Conservation (phyloP, 2,888 invertebrate genomes). For the Hypercompe scribonia region DNA sequence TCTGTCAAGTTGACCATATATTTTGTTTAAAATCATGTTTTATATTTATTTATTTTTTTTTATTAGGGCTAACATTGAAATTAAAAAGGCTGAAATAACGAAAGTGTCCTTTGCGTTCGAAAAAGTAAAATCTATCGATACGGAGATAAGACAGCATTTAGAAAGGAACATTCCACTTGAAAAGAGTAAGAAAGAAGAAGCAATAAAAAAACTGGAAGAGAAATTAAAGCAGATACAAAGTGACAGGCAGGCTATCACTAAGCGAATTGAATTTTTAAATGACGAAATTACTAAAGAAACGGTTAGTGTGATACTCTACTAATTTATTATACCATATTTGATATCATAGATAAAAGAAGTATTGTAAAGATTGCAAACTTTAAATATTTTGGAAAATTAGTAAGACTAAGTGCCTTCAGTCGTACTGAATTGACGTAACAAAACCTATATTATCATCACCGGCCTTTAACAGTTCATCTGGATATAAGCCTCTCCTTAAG, state of each 20-base stretch:
- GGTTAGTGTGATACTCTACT: too few relatives aligned
- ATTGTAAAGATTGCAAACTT: too few relatives aligned
- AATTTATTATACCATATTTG: too few relatives aligned
- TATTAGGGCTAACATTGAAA: slow-evolving; percentile 73
- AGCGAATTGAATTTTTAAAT: slow-evolving; percentile 85
- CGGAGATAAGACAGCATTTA: slow-evolving; percentile 86
- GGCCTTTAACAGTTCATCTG: too few relatives aligned
- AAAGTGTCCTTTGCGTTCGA: slow-evolving; percentile 76
- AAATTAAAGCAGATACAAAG: slow-evolving; percentile 79
- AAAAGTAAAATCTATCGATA: slow-evolving; percentile 84
- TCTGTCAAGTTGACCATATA: not conserved
- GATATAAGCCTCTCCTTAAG: too few relatives aligned
- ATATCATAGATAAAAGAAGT: too few relatives aligned
- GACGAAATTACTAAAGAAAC: slow-evolving; percentile 87
- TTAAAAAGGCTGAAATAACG: slow-evolving; percentile 75
- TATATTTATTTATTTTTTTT: not conserved
- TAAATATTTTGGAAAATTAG: not conserved
- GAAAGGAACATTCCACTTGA: slow-evolving; percentile 84
- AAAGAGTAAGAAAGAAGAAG: slow-evolving; percentile 82
- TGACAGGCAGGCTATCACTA: slow-evolving; percentile 77
- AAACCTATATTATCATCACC: not conserved
- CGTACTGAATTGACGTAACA: not conserved
- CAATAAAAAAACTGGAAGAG: slow-evolving; percentile 80
- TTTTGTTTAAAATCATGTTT: not conserved
- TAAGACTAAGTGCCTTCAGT: not conserved